Evolutionary conservation across 2,113 vertebrate species (phyloP).

Genomic region (Fregetta grallaria): DNA sequence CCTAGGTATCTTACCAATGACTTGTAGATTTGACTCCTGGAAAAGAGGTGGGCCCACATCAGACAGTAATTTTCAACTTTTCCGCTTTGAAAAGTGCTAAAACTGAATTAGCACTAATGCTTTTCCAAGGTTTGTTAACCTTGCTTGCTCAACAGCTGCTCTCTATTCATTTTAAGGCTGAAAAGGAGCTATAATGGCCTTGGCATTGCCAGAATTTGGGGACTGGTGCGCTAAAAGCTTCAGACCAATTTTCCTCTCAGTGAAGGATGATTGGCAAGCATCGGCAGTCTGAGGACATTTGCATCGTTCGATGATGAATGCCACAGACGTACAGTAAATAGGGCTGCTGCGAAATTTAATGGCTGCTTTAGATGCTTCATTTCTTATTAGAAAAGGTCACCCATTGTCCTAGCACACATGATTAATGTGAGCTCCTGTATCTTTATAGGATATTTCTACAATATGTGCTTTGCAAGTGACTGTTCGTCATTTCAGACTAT

Average conservation of each 20-base stretch:
- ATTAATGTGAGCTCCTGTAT: slow-evolving; percentile 68
- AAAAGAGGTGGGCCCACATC: slow-evolving; percentile 15
- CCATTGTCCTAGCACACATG: slow-evolving; percentile 60
- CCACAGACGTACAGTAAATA: slow-evolving; percentile 56
- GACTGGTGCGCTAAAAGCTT: slow-evolving; percentile 20
- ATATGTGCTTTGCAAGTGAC: slow-evolving; percentile 50
- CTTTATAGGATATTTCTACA: slow-evolving; percentile 64
- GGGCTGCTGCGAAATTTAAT: slow-evolving; percentile 54
- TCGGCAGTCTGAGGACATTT: slow-evolving; percentile 35
- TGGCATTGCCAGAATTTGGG: slow-evolving; percentile 38
- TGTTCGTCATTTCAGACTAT: slow-evolving; percentile 56
- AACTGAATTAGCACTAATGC: slow-evolving; percentile 49
- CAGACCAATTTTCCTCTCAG: slow-evolving; percentile 16
- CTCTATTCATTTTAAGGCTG: slow-evolving; percentile 57
- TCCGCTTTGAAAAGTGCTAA: slow-evolving; percentile 47
- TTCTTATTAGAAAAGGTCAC: slow-evolving; percentile 78
- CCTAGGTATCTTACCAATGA: slow-evolving; percentile 12
- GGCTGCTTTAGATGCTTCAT: slow-evolving; percentile 60
- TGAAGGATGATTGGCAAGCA: slow-evolving; percentile 63
- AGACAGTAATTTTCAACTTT: slow-evolving; percentile 53
- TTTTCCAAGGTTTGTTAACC: slow-evolving; percentile 74
- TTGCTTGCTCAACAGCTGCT: slow-evolving; percentile 67
- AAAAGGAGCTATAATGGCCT: slow-evolving; percentile 42
- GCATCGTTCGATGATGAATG: slow-evolving; percentile 61
- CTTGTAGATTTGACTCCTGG: slow-evolving; percentile 30